These are phyloP conservation scores for Gadus chalcogrammus DNA, from an alignment of 2,113 vertebrate genomes.

Conservation along the genomic window DNA sequence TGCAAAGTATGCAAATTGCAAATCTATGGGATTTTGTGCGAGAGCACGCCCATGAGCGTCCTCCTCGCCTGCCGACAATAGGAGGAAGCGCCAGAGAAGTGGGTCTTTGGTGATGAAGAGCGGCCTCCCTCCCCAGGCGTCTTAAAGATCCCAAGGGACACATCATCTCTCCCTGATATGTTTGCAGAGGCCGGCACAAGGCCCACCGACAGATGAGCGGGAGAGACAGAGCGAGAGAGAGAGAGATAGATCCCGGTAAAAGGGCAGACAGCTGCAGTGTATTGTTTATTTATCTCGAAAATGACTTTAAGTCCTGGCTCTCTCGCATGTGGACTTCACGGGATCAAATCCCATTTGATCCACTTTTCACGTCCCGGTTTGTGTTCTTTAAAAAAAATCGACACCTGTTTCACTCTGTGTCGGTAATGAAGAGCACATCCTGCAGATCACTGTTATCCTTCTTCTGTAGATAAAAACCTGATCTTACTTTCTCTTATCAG, in stretches of 20 bases:
- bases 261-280: slow-evolving; percentile 42
- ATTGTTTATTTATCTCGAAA: slow-evolving; percentile 66
- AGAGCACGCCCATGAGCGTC: not conserved
- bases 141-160: slow-evolving; percentile 55
- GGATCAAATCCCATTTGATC: slow-evolving; percentile 54
- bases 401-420: slow-evolving; percentile 16
- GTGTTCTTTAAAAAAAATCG: slow-evolving; percentile 49
- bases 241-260: slow-evolving; percentile 14
- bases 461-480: slow-evolving; percentile 43
- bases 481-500: slow-evolving; percentile 57
- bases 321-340: slow-evolving; percentile 49
- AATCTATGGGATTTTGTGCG: not conserved
- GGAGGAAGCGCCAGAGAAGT: slow-evolving; percentile 59
- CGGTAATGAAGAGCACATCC: slow-evolving; percentile 40
- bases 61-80: slow-evolving; percentile 30
- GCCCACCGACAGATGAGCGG: slow-evolving; percentile 59
- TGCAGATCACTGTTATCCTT: slow-evolving; percentile 24
- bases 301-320: slow-evolving; percentile 47
- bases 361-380: slow-evolving; percentile 29
- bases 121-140: slow-evolving; percentile 59
- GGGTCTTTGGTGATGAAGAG: slow-evolving; percentile 70
- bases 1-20: slow-evolving; percentile 4
- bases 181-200: slow-evolving; percentile 49
- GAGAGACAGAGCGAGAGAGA: slow-evolving; percentile 51
- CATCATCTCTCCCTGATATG: slow-evolving; percentile 70